Conservation (phyloP, 2,797 vertebrate species). For the Paguma larvata region DNA sequence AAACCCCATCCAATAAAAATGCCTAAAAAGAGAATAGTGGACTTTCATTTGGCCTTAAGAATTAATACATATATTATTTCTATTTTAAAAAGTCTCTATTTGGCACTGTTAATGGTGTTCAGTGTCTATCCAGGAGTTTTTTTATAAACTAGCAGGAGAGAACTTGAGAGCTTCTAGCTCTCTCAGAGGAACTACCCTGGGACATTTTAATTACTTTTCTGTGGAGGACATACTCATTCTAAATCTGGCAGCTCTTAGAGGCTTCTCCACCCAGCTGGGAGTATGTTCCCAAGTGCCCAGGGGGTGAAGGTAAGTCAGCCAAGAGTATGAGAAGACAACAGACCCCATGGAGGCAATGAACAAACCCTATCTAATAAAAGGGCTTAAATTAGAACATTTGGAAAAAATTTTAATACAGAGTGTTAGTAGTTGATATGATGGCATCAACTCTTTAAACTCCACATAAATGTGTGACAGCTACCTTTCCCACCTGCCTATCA, state of each 20-base stretch:
- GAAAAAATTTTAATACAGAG: background rate
- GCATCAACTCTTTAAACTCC: conserved; percentile 8
- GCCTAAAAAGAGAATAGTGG: background rate
- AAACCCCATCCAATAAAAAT: background rate
- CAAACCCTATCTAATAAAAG: background rate
- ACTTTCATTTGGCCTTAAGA: background rate
- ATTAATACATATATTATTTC: background rate
- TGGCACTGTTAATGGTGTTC: background rate
- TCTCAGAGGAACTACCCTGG: background rate
- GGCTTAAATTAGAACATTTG: background rate
- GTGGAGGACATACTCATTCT: background rate
- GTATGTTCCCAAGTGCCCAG: background rate
- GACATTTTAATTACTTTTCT: background rate
- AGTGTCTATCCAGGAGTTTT: background rate
- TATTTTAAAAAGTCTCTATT: background rate
- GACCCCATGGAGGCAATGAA: background rate
- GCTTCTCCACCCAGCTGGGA: background rate
- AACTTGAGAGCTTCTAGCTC: background rate
- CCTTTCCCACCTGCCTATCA: conserved; percentile 9
- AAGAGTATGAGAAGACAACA: background rate
- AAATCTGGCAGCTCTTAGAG: background rate
- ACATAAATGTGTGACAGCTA: background rate
- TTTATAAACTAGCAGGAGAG: background rate
- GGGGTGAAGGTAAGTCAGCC: background rate
- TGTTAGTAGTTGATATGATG: background rate